A percentile compares a stretch with the other conserved stretches of the same genome.
Conservation (phyloP, 2,888 invertebrate species). For the Brachycybe producta region DNA sequence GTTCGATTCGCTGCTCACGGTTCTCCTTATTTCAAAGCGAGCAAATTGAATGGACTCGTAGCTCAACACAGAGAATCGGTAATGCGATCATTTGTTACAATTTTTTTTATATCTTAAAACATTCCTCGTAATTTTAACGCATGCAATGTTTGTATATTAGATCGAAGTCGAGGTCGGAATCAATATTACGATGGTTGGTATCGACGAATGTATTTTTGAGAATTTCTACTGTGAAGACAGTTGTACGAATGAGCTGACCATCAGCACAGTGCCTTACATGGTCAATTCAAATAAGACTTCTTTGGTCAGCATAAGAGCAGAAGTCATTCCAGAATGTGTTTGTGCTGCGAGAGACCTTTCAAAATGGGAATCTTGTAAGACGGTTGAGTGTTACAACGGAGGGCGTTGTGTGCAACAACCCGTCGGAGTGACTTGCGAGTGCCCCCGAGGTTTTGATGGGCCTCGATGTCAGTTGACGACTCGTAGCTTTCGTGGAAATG, state of each 20-base stretch:
- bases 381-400: conserved; percentile 85
- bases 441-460: conserved; percentile 83
- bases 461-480: conserved; percentile 95
- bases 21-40: conserved; percentile 88
- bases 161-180: conserved; percentile 89
- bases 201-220: conserved; percentile 89
- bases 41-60: conserved; percentile 84
- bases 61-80: conserved; percentile 79
- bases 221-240: conserved; percentile 92
- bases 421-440: conserved; percentile 69
- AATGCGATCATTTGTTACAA: conserved; percentile 20
- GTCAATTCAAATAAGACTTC: conserved; percentile 96
- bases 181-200: conserved; percentile 93
- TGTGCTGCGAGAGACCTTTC: conserved; percentile 88
- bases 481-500: conserved; percentile 82
- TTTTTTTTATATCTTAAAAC: not conserved
- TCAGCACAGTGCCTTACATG: conserved; percentile 79
- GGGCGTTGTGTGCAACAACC: conserved; percentile 87
- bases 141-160: conserved; percentile 29
- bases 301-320: conserved; percentile 87
- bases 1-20: conserved; percentile 89
- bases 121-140: too few relatives aligned
- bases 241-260: conserved; percentile 83
- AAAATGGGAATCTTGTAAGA: conserved; percentile 75
- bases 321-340: conserved; percentile 80